Percentiles rank a stretch among this genome's conserved stretches.
Conservation (phyloP, 2,888 invertebrate species). For the Melanostoma scalare region DNA sequence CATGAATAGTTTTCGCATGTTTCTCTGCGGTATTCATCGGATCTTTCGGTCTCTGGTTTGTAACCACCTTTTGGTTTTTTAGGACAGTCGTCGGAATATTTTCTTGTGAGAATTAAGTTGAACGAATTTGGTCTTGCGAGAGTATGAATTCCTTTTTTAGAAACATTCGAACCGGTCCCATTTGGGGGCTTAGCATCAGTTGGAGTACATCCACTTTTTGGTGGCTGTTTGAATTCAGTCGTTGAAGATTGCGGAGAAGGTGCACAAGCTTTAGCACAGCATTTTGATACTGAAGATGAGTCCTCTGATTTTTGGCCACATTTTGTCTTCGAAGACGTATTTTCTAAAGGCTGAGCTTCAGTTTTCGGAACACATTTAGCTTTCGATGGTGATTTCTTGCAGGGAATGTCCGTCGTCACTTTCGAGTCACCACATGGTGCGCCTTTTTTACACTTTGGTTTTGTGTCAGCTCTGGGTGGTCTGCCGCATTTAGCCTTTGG, state of each 20-base stretch:
- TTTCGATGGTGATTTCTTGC: too few relatives aligned
- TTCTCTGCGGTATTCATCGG: constrained; percentile 22
- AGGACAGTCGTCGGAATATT: constrained; percentile 20
- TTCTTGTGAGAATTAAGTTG: background rate
- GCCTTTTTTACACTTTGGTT: constrained; percentile 15
- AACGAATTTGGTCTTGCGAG: background rate
- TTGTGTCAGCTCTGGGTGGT: constrained; percentile 5
- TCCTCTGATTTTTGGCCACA: background rate
- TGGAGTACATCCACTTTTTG: background rate
- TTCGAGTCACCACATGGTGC: background rate
- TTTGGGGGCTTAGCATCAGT: background rate
- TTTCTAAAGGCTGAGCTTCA: background rate
- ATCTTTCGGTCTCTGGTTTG: background rate
- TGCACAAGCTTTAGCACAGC: constrained; percentile 70
- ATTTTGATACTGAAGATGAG: background rate
- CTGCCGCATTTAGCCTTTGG: constrained; percentile 12
- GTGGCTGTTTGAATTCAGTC: background rate
- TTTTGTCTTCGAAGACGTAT: constrained; percentile 11
- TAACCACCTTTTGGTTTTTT: background rate
- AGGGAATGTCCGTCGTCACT: too few relatives aligned
- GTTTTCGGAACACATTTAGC: background rate
- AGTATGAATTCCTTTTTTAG: constrained; percentile 15
- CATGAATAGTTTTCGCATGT: constrained; percentile 34
- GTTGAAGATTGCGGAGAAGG: constrained; percentile 30
- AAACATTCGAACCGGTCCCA: background rate